Percentiles rank a stretch among this genome's conserved stretches.
These are phyloP conservation scores for Microcebus lehilahytsara DNA, from an alignment of 2,113 vertebrate species.

Conservation along the genomic window DNA sequence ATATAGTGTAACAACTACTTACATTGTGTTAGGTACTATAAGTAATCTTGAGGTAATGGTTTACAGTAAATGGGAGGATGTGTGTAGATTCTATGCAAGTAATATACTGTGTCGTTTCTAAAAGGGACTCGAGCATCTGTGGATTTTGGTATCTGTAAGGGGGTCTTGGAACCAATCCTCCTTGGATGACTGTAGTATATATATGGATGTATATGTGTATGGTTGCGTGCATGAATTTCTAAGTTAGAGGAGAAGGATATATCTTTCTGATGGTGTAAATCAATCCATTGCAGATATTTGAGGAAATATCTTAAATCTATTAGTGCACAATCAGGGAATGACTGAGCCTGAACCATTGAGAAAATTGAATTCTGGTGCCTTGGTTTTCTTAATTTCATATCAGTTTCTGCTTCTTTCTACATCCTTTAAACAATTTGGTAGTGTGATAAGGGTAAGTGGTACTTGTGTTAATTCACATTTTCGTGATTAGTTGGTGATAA, in stretches of 20 bases:
- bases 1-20: not conserved
- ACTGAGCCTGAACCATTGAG: not conserved
- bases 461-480: not conserved
- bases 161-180: not conserved
- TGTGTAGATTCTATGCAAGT: not conserved
- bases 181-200: not conserved
- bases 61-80: not conserved
- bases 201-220: not conserved
- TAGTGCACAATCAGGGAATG: not conserved
- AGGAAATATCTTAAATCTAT: not conserved
- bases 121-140: not conserved
- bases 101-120: not conserved
- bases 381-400: slow-evolving; percentile 7
- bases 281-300: not conserved
- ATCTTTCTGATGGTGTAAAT: not conserved
- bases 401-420: not conserved
- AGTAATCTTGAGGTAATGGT: not conserved
- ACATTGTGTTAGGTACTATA: not conserved
- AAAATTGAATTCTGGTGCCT: not conserved
- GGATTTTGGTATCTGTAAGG: not conserved
- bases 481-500: not conserved
- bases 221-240: not conserved
- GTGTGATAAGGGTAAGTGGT: not conserved
- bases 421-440: not conserved
- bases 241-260: not conserved